Evolutionary conservation across 2,888 invertebrate genomes (phyloP).

Genomic region (Drosophila nr. perissopoda): DNA sequence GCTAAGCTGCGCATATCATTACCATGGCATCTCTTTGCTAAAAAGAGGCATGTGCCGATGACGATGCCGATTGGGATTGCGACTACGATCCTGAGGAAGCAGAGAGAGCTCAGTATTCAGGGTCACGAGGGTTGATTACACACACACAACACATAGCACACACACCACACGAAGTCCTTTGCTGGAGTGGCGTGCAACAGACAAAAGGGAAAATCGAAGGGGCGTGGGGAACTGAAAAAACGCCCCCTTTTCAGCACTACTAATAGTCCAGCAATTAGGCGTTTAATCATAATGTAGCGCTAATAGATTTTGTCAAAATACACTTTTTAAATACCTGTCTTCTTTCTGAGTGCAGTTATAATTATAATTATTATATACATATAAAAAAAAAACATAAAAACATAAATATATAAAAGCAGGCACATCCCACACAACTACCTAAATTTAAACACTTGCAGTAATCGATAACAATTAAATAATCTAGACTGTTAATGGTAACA

Average conservation of each 20-base stretch:
- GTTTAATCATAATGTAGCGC: slow-evolving; percentile 42
- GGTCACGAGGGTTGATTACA: slow-evolving; percentile 43
- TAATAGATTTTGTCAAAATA: slow-evolving; percentile 54
- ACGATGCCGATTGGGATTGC: slow-evolving; percentile 26
- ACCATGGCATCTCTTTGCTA: slow-evolving; percentile 36
- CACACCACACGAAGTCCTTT: slow-evolving; percentile 28
- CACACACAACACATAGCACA: slow-evolving; percentile 9
- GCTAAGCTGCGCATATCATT: slow-evolving; percentile 60
- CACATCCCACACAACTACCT: too few species aligned
- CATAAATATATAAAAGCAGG: not conserved
- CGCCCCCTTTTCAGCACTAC: slow-evolving; percentile 50
- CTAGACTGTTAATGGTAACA: not conserved
- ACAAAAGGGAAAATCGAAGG: slow-evolving; percentile 13
- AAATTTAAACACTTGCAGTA: too few species aligned
- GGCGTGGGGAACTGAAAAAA: slow-evolving; percentile 25
- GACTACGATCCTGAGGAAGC: slow-evolving; percentile 21
- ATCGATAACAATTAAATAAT: not conserved
- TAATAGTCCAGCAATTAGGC: slow-evolving; percentile 70
- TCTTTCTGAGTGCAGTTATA: not conserved
- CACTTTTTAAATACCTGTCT: slow-evolving; percentile 18
- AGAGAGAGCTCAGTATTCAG: slow-evolving; percentile 24
- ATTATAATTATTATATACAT: not conserved
- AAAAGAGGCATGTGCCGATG: slow-evolving; percentile 48
- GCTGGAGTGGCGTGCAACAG: slow-evolving; percentile 23
- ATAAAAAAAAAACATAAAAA: not conserved